Percentiles rank a stretch among this genome's conserved stretches.
Evolutionary conservation across 2,797 vertebrate species (phyloP).

Genomic region (Synaphobranchus kaupii): DNA sequence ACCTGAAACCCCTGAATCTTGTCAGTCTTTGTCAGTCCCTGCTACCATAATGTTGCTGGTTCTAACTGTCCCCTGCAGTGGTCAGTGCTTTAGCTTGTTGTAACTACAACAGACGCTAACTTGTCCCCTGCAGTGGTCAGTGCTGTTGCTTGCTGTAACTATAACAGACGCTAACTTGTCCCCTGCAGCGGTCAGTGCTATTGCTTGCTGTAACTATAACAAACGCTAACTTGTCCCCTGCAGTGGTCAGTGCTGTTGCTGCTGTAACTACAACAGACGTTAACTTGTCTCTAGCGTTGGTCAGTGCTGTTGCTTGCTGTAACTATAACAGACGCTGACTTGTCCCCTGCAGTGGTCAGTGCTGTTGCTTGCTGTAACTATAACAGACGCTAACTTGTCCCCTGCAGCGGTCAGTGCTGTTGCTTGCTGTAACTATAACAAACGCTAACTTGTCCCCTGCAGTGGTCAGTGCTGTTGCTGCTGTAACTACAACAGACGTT

Average conservation of each 20-base stretch:
- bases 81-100: no score
- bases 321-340: no score
- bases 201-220: not conserved
- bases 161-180: not conserved
- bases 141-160: not conserved
- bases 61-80: no score
- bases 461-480: not conserved
- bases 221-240: not conserved
- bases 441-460: not conserved
- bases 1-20: no score
- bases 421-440: not conserved
- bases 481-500: not conserved
- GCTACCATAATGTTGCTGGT: not conserved
- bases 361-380: no score
- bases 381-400: not conserved
- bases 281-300: no score
- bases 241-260: not conserved
- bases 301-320: no score
- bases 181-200: constrained; percentile 78
- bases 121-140: not conserved
- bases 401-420: constrained; percentile 79
- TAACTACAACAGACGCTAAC: not conserved
- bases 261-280: not conserved
- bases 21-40: not conserved
- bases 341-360: no score